Conservation (phyloP, 2,888 invertebrate species). For the Cephus spinipes region DNA sequence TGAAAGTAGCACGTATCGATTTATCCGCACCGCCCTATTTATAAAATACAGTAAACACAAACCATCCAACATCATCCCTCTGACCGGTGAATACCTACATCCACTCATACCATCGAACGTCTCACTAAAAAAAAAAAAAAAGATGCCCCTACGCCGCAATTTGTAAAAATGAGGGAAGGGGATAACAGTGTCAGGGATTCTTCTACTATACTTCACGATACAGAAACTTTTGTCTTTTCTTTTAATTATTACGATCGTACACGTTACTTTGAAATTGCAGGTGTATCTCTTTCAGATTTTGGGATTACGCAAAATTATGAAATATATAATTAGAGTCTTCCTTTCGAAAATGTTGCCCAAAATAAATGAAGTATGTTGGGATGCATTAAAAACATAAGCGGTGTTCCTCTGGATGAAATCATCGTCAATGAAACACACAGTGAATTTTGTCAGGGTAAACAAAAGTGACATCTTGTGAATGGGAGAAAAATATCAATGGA, state of each 20-base stretch:
- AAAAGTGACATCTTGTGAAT: not conserved
- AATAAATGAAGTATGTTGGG: not conserved
- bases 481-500: not conserved
- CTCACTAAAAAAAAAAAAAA: not conserved
- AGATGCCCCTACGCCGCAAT: not conserved
- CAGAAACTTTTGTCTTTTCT: not conserved
- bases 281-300: conserved; percentile 28
- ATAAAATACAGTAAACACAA: conserved; percentile 52
- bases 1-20: conserved; percentile 63
- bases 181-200: too few species aligned
- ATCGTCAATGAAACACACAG: not conserved
- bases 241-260: not conserved
- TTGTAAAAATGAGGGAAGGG: not conserved
- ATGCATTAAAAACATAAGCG: not conserved
- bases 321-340: not conserved
- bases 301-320: conserved; percentile 34
- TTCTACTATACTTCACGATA: not conserved
- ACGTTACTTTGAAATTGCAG: not conserved
- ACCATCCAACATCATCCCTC: conserved; percentile 10
- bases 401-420: not conserved
- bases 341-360: not conserved
- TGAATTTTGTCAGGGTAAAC: not conserved
- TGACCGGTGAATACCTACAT: not conserved
- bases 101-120: not conserved
- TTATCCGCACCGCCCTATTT: conserved; percentile 59